Evolutionary conservation across 1,140 invertebrate species (phyloP).

Genomic region (Leptinotarsa texana): DNA sequence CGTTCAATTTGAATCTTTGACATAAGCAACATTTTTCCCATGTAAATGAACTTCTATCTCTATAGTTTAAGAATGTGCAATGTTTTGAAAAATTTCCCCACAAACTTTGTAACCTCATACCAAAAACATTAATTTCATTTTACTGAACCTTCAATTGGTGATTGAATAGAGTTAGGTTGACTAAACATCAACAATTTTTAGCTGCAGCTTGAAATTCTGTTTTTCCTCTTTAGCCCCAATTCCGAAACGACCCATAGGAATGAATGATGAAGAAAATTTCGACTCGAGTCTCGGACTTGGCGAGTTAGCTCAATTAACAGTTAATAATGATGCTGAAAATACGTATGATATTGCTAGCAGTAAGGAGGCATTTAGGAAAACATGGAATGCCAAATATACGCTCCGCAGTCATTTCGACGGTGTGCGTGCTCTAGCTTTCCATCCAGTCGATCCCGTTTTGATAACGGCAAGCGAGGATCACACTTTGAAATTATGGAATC

Average conservation of each 20-base stretch:
- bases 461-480: conserved; percentile 99
- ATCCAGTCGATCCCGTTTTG: conserved; percentile 94
- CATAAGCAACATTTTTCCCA: too few species aligned
- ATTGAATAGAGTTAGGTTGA: too few species aligned
- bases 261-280: conserved; percentile 71
- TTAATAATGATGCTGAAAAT: conserved; percentile 93
- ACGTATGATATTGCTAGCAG: conserved; percentile 87
- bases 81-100: too few species aligned
- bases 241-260: conserved; percentile 53
- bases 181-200: too few species aligned
- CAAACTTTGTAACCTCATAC: too few species aligned
- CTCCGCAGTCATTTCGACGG: conserved; percentile 97
- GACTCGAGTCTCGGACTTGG: conserved; percentile 87
- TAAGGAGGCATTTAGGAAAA: conserved; percentile 91
- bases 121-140: too few species aligned
- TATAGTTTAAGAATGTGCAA: too few species aligned
- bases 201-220: too few species aligned
- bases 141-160: too few species aligned
- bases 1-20: too few species aligned
- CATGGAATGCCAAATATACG: conserved; percentile 98
- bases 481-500: conserved; percentile 98
- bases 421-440: conserved; percentile 94
- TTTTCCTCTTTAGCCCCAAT: conserved; percentile 23
- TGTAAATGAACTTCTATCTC: too few species aligned
- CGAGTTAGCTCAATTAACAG: conserved; percentile 93